Evolutionary conservation across 1,140 invertebrate species (phyloP), one percentile per base, ranked within the genome.

Genomic region (Drosophila bocki): DNA sequence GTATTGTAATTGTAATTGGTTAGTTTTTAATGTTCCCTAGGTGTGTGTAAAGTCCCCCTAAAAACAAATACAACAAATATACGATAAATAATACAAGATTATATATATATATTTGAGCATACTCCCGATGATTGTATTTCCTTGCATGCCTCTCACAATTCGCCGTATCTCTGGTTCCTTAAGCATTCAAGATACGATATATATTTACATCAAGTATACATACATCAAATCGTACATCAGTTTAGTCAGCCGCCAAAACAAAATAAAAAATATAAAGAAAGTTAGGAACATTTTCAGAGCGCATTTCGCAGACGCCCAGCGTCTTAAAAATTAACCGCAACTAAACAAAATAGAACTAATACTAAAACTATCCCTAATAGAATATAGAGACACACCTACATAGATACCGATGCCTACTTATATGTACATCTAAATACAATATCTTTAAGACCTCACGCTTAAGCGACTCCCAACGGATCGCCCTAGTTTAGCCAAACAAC

Each of bases 271-370:
- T 32, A 74, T n/a, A 35, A 63, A 69, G 54, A 22, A 48, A 54
- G 48, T 64, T 26, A 13, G 56, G 69, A 77, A 78, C 59, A 82
- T 82, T 80, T 80, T 70, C 65, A 78, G 78, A 88, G 69, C 77
- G 84, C 84, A 87, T 87, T 87, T 77, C 76, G 68, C 85, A 84
- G 80, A 87, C 84, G 84, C 84, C 39, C 84, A 87, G 84, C 84
- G 84, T 88, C 60, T 86, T 61, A 86, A 86, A 82, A 86, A 64
- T 29, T 70, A 68, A 54, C 39, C 67, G 57, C 58, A 71, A 57
- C 67, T 68, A 50, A 71, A 50, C 67, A 72, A 60, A 70, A 72
- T 60, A 72, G 53, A 65, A 65, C 60, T 54, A 54, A 54, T 9
- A 22, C 22, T 22, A 37, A 54, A 54, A 32, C 59, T 53, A 45